Evolutionary conservation across 2,797 vertebrate genomes (phyloP), one percentile per base, ranked within the genome.

Genomic region (Onychomys leucogaster): DNA sequence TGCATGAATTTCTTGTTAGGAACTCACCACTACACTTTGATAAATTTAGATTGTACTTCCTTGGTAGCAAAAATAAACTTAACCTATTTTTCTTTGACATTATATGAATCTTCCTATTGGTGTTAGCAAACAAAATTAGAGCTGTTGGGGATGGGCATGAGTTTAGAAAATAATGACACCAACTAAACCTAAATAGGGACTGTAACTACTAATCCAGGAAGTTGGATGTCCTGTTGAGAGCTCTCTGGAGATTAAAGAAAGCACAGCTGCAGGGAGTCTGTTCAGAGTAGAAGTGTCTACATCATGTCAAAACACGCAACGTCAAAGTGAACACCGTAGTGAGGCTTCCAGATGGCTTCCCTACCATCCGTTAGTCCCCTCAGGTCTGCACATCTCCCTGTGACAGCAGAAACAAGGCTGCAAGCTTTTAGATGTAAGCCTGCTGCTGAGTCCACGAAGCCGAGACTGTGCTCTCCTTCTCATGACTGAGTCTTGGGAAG

Each of bases 141-240:
- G 23, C 59, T 87, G 11, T 57, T 77, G n/a, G 86, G 25, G 23
- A 82, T 3, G 76, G 23, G 49, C 21, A n/a, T 1, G 23, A 16
- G 43, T 88, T 76, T 83, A 75, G 9, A 55, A 63, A 37, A 43
- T 23, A 93, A 76, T 89, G 14, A 49, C 90, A 63, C 67, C 8
- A 34, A 93, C 78, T 88, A 91, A 96, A 34, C 55, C 57, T 89
- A 61, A 76, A 52, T 6, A 52, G 27, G 8, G 2, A 32, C 37
- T 41, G 84, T 73, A 86, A 91, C 4, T 14, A 96, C 6, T 52
- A 81, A 80, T 81, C 29, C 10, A 91, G 6, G 86, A 89, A 92
- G 90, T 11, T 57, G n/a, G 85, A 11, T 34, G 21, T 71, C 76
- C 34, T 61, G 14, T 80, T 1, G 2, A 85, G 73, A 61, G 90